These are phyloP conservation scores for Rhipidura dahli DNA, from an alignment of 2,113 vertebrate species.

Conservation along the genomic window DNA sequence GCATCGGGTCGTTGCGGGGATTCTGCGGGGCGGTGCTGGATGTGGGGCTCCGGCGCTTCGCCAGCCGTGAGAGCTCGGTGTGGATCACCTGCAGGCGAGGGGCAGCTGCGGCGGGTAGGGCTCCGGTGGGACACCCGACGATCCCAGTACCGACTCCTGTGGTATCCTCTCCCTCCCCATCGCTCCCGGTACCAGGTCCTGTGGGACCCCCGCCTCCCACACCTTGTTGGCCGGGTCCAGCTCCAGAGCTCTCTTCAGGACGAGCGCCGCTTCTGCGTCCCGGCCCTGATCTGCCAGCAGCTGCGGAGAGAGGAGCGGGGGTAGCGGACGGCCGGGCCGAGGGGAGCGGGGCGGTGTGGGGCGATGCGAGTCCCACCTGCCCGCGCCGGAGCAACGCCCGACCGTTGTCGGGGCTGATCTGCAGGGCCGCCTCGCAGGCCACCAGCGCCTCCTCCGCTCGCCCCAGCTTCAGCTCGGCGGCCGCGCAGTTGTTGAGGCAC, in stretches of 20 bases:
- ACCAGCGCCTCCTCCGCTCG: conserved; percentile 73
- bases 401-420: conserved; percentile 76
- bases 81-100: conserved; percentile 63
- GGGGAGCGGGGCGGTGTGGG: accelerated
- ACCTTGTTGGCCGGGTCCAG: conserved; percentile 84
- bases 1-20: not conserved
- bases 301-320: conserved; percentile 50
- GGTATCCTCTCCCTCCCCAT: not conserved
- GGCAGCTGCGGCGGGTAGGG: not conserved
- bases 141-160: not conserved
- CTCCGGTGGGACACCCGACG: not conserved
- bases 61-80: conserved; percentile 79
- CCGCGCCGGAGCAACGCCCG: conserved; percentile 80
- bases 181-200: not conserved
- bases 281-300: conserved; percentile 81
- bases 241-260: conserved; percentile 81
- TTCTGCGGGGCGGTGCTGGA: not conserved
- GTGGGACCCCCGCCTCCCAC: not conserved
- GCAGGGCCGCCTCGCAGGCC: conserved; percentile 74
- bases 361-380: conserved; percentile 67
- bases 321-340: not conserved
- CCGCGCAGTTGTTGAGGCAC: conserved; percentile 85
- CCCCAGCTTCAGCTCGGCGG: conserved; percentile 79
- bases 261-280: conserved; percentile 77
- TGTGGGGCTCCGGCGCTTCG: conserved; percentile 61